phyloP scores from a whole-genome alignment of 2,797 vertebrate genomes.

The Myotis findleyi region DNA sequence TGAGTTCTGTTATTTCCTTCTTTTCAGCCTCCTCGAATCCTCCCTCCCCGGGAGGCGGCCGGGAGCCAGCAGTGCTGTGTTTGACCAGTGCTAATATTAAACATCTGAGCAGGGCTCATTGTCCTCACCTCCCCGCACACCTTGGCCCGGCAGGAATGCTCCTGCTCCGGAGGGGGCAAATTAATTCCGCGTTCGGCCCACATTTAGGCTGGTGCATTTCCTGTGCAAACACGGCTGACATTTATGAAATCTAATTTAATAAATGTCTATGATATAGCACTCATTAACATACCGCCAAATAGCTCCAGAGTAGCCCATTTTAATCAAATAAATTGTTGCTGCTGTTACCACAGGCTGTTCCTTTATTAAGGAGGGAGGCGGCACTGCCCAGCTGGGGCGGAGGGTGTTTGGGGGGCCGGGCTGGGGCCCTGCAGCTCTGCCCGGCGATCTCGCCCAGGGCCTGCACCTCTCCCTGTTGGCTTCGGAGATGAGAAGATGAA shows the following conservation, averaged over 20 bases:
- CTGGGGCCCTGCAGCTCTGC: neutral
- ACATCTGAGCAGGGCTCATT: rapidly evolving
- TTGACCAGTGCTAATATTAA: neutral
- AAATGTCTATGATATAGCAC: slow-evolving; percentile 70
- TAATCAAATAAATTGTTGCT: slow-evolving; percentile 81
- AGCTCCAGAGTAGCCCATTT: slow-evolving; percentile 75
- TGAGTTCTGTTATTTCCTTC: slow-evolving; percentile 82
- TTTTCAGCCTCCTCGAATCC: slow-evolving; percentile 20
- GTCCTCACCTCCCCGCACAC: neutral
- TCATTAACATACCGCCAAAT: slow-evolving; percentile 81
- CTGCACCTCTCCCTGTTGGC: slow-evolving; percentile 69
- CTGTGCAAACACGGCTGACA: slow-evolving; percentile 79
- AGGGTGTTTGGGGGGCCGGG: neutral
- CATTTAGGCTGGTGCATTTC: slow-evolving; percentile 61
- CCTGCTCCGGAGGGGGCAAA: neutral
- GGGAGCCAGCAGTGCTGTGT: neutral
- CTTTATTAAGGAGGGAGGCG: slow-evolving; percentile 50
- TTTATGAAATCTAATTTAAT: slow-evolving; percentile 81
- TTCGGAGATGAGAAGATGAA: slow-evolving; percentile 87
- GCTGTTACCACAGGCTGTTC: slow-evolving; percentile 49
- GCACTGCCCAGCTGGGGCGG: rapidly evolving
- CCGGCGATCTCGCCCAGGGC: neutral
- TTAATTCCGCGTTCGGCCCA: slow-evolving; percentile 31
- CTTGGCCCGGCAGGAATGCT: neutral
- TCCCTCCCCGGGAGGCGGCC: neutral